Percentiles rank a stretch among this genome's conserved stretches.
These are phyloP conservation scores for Netelia virgata DNA, from an alignment of 2,888 invertebrate genomes.

Conservation along the genomic window DNA sequence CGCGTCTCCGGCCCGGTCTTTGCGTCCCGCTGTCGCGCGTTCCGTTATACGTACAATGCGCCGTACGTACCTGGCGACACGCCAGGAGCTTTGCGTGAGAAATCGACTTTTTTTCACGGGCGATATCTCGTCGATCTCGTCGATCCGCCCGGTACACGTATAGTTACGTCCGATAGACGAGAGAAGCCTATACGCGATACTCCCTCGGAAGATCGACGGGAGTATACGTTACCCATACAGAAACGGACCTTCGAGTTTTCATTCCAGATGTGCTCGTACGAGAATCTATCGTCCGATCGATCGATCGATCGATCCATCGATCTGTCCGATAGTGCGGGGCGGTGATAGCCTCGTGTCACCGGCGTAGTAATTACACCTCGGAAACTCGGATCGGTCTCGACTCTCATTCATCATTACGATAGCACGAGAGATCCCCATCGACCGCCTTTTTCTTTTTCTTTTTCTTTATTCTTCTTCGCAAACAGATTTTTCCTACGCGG, in stretches of 20 bases:
- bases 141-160: background rate
- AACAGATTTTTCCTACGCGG: constrained; percentile 28
- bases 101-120: constrained; percentile 63
- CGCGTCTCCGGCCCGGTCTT: background rate
- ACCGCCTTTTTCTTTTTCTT: constrained; percentile 9
- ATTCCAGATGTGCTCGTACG: constrained; percentile 5
- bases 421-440: constrained; percentile 40
- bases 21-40: constrained; percentile 12
- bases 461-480: background rate
- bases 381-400: constrained; percentile 55
- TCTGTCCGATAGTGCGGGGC: constrained; percentile 21
- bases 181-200: background rate
- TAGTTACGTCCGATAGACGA: background rate
- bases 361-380: constrained; percentile 66
- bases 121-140: background rate
- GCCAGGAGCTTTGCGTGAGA: constrained; percentile 67
- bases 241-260: background rate
- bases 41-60: constrained; percentile 11
- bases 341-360: constrained; percentile 64
- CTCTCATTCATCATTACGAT: constrained; percentile 64
- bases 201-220: constrained; percentile 10
- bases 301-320: constrained; percentile 57
- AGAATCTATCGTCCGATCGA: constrained; percentile 52
- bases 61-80: background rate
- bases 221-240: background rate